These are phyloP conservation scores for Anthopleura xanthogrammica DNA, from an alignment of 92 coral and sea anemone genomes.

Conservation along the genomic window DNA sequence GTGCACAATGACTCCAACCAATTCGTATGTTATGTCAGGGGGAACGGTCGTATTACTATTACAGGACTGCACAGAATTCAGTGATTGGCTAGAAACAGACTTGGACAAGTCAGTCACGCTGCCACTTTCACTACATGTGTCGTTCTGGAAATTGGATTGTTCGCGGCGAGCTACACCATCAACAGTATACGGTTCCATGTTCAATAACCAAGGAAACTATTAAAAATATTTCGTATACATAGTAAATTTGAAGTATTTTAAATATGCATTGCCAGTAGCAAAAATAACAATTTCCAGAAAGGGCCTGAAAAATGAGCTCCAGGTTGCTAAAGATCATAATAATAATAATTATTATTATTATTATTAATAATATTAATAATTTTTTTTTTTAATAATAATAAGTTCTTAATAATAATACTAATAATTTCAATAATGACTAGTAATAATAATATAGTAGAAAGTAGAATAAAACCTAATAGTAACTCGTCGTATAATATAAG, in stretches of 20 bases:
- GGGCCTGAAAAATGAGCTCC: no score
- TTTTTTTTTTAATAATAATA: no score
- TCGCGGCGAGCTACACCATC: slow-evolving; percentile 83
- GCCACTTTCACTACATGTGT: slow-evolving; percentile 64
- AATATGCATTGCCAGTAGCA: neutral
- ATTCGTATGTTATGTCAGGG: slow-evolving; percentile 75
- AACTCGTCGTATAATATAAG: no score
- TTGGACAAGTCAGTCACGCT: slow-evolving; percentile 65
- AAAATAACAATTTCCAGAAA: no score
- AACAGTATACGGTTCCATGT: slow-evolving; percentile 90
- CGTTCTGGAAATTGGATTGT: slow-evolving; percentile 30
- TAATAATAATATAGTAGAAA: no score
- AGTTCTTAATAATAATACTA: no score
- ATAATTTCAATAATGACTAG: no score
- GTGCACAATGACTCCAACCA: slow-evolving; percentile 81
- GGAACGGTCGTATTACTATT: slow-evolving; percentile 39
- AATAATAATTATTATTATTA: no score
- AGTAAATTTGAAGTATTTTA: no score
- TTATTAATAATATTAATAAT: no score
- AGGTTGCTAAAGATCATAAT: no score
- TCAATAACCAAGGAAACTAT: slow-evolving; percentile 60
- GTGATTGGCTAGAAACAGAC: slow-evolving; percentile 63
- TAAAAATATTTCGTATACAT: neutral
- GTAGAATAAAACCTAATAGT: no score
- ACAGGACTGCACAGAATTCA: slow-evolving; percentile 51